Evolutionary conservation across 2,797 vertebrate genomes (phyloP).

Genomic region (Tragopan temminckii): DNA sequence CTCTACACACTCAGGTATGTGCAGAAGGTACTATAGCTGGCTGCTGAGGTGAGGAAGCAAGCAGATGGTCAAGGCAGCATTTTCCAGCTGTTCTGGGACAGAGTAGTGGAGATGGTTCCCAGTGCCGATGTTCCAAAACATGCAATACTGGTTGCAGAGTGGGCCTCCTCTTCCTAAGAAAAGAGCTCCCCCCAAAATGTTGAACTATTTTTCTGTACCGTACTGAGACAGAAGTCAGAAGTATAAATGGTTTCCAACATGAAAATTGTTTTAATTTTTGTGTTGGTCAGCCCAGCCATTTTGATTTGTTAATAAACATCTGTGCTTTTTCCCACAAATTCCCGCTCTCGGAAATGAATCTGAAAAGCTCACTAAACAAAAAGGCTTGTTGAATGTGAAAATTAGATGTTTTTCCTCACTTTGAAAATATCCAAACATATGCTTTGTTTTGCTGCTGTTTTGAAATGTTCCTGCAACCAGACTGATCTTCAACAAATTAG

Average conservation of each 20-base stretch:
- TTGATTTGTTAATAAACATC: not conserved
- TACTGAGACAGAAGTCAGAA: not conserved
- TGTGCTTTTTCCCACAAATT: not conserved
- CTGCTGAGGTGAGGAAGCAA: not conserved
- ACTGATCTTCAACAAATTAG: constrained; percentile 39
- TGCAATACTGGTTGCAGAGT: not conserved
- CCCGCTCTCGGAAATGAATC: not conserved
- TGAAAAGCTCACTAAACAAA: not conserved
- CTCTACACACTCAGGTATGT: constrained; percentile 83
- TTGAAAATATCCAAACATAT: constrained; percentile 26
- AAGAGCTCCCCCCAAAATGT: not conserved
- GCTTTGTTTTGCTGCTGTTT: constrained; percentile 36
- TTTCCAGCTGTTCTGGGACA: not conserved
- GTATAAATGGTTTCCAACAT: not conserved
- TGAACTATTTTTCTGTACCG: not conserved
- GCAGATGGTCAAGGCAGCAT: not conserved
- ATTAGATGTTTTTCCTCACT: not conserved
- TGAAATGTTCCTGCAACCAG: constrained; percentile 48
- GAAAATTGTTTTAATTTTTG: not conserved
- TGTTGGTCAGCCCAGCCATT: not conserved
- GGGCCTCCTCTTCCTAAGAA: not conserved
- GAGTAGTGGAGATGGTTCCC: not conserved
- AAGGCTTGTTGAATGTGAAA: constrained; percentile 12
- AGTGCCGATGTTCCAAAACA: not conserved
- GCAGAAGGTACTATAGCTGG: not conserved